phyloP scores from a whole-genome alignment of 2,113 vertebrate genomes.

The Malurus cyaneus region DNA sequence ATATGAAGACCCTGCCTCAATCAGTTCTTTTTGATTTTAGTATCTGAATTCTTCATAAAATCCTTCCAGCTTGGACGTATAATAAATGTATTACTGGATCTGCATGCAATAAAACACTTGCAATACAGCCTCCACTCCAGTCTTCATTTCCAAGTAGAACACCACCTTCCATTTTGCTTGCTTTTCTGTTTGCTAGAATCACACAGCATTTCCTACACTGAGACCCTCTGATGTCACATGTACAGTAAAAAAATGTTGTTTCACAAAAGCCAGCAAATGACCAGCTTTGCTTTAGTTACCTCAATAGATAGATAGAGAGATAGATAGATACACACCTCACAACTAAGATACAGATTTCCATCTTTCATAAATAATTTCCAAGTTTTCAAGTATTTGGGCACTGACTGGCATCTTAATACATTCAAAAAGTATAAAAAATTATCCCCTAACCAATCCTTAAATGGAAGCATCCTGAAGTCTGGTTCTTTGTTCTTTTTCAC shows the following conservation, averaged over 20 bases:
- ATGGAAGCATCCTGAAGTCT: neutral
- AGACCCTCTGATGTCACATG: neutral
- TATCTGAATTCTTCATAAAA: neutral
- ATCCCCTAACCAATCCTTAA: neutral
- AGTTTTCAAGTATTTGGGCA: neutral
- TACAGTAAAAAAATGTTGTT: neutral
- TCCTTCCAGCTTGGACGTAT: neutral
- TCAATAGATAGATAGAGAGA: neutral
- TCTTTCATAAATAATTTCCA: neutral
- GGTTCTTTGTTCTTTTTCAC: neutral
- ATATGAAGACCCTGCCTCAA: neutral
- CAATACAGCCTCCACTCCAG: neutral
- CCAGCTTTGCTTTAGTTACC: neutral
- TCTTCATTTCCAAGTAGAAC: neutral
- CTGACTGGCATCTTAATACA: neutral
- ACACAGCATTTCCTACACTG: neutral
- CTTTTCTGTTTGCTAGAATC: neutral
- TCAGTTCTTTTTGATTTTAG: neutral
- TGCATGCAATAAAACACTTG: neutral
- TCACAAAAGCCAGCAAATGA: neutral
- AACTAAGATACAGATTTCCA: neutral
- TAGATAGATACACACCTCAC: neutral
- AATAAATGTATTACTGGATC: neutral
- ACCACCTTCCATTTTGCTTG: neutral
- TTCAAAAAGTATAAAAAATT: neutral